Base-by-base conservation (phyloP, 2,797 vertebrate species). In the Synaphobranchus kaupii region DNA sequence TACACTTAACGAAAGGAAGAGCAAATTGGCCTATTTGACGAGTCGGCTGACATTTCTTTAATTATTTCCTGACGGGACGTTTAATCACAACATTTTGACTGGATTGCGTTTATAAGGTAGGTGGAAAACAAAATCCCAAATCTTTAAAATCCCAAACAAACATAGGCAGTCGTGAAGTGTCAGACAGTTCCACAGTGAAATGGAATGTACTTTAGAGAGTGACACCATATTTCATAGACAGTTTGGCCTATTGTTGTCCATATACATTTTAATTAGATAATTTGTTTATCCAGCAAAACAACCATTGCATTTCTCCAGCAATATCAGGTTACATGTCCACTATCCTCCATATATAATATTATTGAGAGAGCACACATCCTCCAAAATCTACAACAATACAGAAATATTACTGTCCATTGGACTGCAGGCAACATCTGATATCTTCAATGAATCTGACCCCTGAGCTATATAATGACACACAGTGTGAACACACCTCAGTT, bases 61-160 rank as follows among this genome's bases (percentile, higher is more conserved):
- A 90, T 83, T 85, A 39, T 73, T 47, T 83, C 56, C 87, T 58
- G 73, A 89, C 82, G 90, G 86, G 83, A 90, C 87, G 90, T 78
- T 52, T 89, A 89, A 91, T 87, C 90, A 86, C 89, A 52, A 86
- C 91, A 90, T 89, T 91, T 88, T 91, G 88, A 90, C 88, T 87
- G 9, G 71, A 47, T 91, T 92, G 93, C 88, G 93, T 88, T 85
- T 90, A 90, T 78, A 52, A 88, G 88, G 91, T 86, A 89, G 87
- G 89, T 92, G 84, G 91, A 92, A 94, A 91, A 94, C 89, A 91
- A 88, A 91, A 88, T 89, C 90, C 88, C 89, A 47, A 90, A 87
- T 86, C 71, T 88, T 91, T 89, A 88, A 88, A 93, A 92, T 81
- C 54, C 86, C 60, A 88, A 48, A 76, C 7, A 87, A 86, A 1